Conservation (phyloP, 2,888 invertebrate genomes). For the Gastrophysa polygoni region DNA sequence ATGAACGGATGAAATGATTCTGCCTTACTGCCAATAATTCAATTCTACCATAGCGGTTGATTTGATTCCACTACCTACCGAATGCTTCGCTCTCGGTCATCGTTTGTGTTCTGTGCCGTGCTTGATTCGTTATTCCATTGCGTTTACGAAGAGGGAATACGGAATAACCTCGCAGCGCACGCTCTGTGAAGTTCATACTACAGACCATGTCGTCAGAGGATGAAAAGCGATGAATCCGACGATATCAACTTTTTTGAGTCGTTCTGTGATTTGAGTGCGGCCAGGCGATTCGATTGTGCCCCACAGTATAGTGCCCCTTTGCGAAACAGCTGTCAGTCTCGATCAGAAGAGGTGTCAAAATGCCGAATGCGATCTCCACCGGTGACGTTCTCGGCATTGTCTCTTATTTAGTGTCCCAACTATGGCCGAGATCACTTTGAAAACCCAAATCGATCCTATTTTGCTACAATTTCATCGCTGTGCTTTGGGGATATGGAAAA, state of each 20-base stretch:
- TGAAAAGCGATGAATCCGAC: conserved; percentile 30
- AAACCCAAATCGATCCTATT: conserved; percentile 85
- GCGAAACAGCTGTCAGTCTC: conserved; percentile 16
- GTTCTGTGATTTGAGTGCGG: conserved; percentile 26
- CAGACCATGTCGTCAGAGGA: conserved; percentile 19
- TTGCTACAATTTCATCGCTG: conserved; percentile 81
- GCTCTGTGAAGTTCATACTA: conserved; percentile 23
- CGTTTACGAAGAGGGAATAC: not conserved
- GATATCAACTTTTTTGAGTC: conserved; percentile 17
- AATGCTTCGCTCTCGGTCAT: not conserved
- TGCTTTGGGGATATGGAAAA: conserved; percentile 73
- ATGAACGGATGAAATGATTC: no score
- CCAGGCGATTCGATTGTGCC: conserved; percentile 18
- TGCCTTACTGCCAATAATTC: no score
- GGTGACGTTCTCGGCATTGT: conserved; percentile 20
- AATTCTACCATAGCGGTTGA: no score
- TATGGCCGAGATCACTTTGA: conserved; percentile 64
- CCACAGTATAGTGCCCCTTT: conserved; percentile 27
- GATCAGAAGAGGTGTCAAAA: conserved; percentile 13
- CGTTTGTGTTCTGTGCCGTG: not conserved
- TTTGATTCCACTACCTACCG: not conserved
- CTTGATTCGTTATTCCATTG: not conserved
- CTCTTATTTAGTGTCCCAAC: conserved; percentile 26
- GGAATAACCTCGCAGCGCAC: conserved; percentile 20
- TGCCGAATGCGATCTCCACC: conserved; percentile 21